Percentiles rank a stretch among this genome's conserved stretches.
Conservation (phyloP, 2,113 vertebrate species). For the Pterocles orientalis region DNA sequence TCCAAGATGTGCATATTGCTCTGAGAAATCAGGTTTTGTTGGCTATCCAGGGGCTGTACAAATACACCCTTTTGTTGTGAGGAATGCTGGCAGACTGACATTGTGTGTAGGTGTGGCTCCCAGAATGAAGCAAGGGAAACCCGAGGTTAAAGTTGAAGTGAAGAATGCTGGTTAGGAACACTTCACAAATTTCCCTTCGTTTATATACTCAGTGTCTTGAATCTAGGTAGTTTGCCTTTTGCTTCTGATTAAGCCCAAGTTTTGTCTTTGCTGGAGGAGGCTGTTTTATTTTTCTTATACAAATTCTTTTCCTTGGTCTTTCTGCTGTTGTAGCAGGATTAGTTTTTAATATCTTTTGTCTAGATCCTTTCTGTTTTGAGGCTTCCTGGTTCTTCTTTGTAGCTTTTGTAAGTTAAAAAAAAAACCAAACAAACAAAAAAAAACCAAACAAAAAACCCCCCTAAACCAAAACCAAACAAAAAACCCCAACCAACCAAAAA, state of each 20-base stretch:
- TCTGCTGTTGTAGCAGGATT: neutral
- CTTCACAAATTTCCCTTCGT: neutral
- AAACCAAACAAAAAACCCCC: neutral
- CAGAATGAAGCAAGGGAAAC: neutral
- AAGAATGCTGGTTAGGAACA: neutral
- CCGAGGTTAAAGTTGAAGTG: neutral
- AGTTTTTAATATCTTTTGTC: neutral
- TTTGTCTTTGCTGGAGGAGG: neutral
- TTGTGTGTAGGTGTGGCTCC: accelerated
- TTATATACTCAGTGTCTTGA: neutral
- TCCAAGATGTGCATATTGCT: neutral
- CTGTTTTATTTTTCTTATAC: neutral
- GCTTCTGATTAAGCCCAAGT: neutral
- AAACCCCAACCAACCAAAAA: too few relatives aligned
- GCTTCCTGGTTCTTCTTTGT: neutral
- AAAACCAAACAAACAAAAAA: too few relatives aligned
- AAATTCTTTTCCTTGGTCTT: neutral
- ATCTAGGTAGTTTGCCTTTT: neutral
- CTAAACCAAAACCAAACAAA: neutral
- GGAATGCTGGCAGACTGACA: neutral
- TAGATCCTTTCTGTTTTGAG: neutral
- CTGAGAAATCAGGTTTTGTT: neutral
- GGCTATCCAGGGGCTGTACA: neutral
- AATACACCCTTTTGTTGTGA: neutral
- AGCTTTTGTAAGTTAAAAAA: neutral